A percentile compares a stretch with the other conserved stretches of the same genome.
These are phyloP conservation scores for Allygus modestus DNA, from an alignment of 2,888 invertebrate species.

Conservation along the genomic window DNA sequence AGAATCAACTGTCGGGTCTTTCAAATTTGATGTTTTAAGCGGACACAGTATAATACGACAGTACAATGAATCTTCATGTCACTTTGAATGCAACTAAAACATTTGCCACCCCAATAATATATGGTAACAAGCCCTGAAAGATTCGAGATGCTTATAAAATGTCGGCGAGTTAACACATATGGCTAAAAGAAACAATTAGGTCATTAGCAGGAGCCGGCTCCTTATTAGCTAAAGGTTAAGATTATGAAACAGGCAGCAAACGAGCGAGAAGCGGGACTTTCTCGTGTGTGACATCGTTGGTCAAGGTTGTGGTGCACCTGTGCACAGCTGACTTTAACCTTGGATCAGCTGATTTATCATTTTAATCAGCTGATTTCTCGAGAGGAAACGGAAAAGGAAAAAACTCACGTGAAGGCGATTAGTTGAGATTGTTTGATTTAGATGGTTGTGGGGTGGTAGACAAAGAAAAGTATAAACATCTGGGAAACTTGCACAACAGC, in stretches of 20 bases:
- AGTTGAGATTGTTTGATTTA: neutral
- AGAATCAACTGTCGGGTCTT: too few species aligned
- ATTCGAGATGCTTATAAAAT: too few species aligned
- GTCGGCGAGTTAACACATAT: too few species aligned
- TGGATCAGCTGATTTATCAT: conserved; percentile 32
- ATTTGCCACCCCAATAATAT: too few species aligned
- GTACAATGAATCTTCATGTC: too few species aligned
- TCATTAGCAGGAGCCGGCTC: conserved; percentile 33
- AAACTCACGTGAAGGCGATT: neutral
- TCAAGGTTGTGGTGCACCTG: conserved; percentile 39
- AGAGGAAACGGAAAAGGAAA: neutral
- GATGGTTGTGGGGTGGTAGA: neutral
- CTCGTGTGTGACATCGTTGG: conserved; percentile 30
- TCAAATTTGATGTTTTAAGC: too few species aligned
- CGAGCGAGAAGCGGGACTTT: conserved; percentile 19
- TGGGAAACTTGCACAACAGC: neutral
- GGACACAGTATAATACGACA: too few species aligned
- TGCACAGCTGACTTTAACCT: conserved; percentile 20
- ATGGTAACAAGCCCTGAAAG: too few species aligned
- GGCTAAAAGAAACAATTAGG: conserved; percentile 1
- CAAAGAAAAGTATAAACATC: neutral
- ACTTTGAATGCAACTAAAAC: too few species aligned
- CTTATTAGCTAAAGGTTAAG: conserved; percentile 44
- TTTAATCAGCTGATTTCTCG: neutral
- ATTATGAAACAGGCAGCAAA: conserved; percentile 27